phyloP scores from a whole-genome alignment of 1,140 invertebrate genomes.

The Cyclina sinensis region DNA sequence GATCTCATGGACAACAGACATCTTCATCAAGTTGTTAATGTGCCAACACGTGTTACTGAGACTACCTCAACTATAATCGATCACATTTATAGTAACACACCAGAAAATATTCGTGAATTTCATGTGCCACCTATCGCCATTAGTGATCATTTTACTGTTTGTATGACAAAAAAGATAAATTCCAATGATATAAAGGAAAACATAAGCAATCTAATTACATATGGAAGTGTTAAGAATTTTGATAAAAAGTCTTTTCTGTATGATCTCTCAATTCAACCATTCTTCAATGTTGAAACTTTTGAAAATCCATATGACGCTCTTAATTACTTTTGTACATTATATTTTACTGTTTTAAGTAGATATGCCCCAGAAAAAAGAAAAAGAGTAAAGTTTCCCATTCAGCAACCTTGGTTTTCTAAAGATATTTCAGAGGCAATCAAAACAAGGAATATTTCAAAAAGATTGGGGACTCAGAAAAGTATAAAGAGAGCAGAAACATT shows the following conservation, averaged over 20 bases:
- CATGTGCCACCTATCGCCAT: background rate
- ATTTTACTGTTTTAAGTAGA: background rate
- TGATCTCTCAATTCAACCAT: background rate
- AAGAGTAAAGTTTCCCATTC: too few relatives aligned
- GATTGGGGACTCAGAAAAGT: too few relatives aligned
- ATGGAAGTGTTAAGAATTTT: slow-evolving; percentile 38
- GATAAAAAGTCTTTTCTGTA: slow-evolving; percentile 9
- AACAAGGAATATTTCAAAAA: too few relatives aligned
- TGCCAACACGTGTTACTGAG: background rate
- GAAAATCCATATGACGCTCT: background rate
- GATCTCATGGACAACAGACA: too few relatives aligned
- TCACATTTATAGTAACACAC: slow-evolving; percentile 33
- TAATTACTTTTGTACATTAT: background rate
- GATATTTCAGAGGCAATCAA: too few relatives aligned
- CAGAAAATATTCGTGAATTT: slow-evolving; percentile 12
- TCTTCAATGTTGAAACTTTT: background rate
- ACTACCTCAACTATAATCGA: slow-evolving; percentile 17
- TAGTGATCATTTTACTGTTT: slow-evolving; percentile 48
- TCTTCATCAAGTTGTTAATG: background rate
- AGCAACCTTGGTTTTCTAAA: too few relatives aligned
- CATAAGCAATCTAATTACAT: background rate
- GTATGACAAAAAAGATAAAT: background rate
- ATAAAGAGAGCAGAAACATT: too few relatives aligned
- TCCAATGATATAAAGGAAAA: background rate
- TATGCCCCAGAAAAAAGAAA: too few relatives aligned